phyloP scores from a whole-genome alignment of 2,797 vertebrate species.

The Tenualosa thibaudeaui region DNA sequence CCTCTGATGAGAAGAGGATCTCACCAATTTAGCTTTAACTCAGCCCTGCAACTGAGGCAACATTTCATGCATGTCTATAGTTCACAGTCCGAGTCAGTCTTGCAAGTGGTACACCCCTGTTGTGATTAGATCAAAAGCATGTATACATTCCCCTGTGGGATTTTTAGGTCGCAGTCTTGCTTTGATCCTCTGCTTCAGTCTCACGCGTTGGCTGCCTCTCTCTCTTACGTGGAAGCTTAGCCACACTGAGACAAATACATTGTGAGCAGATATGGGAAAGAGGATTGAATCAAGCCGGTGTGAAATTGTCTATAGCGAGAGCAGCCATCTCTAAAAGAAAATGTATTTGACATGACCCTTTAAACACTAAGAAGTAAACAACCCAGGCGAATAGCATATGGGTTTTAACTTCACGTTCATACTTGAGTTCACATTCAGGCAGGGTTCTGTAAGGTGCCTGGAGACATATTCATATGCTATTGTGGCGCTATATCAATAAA shows the following conservation, averaged over 20 bases:
- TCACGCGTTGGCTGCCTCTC: background rate
- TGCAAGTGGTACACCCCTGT: constrained; percentile 34
- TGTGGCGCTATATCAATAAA: background rate
- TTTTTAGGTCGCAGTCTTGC: constrained; percentile 38
- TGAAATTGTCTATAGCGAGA: constrained; percentile 45
- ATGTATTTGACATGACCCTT: constrained; percentile 31
- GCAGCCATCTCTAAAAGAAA: constrained; percentile 36
- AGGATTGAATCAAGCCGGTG: constrained; percentile 42
- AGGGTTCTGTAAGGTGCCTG: too few relatives aligned
- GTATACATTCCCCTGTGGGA: constrained; percentile 38
- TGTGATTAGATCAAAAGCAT: constrained; percentile 50
- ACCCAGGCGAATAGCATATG: background rate
- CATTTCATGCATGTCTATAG: background rate
- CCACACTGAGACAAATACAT: constrained; percentile 17
- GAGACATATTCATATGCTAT: background rate
- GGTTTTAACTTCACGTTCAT: background rate
- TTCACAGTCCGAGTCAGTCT: constrained; percentile 26
- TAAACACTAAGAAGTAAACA: constrained; percentile 16
- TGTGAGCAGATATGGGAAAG: constrained; percentile 14
- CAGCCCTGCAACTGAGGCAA: background rate
- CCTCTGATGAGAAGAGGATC: background rate
- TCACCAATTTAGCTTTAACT: background rate
- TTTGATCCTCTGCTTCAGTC: constrained; percentile 27
- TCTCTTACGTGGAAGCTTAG: background rate
- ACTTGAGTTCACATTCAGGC: background rate